Evolutionary conservation across 1,140 invertebrate genomes (phyloP), one percentile per base, ranked within the genome.

Genomic region (Tetragonula clypearis): DNA sequence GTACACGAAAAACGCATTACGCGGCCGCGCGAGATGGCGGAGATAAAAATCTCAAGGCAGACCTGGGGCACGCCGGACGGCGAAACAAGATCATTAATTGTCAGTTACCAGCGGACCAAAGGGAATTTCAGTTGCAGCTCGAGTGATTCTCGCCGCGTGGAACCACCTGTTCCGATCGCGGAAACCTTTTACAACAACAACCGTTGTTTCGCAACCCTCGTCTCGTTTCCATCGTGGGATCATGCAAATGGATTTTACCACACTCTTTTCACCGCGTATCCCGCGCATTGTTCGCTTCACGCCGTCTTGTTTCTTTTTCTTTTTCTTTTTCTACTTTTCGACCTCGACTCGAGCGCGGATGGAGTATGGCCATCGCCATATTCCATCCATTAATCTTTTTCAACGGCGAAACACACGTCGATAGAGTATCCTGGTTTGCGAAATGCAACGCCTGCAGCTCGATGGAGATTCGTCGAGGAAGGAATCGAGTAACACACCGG

Each of bases 1-100:
- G 49, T 69, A 88, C 84, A 85, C 68, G 79, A 88, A 80, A 88
- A 88, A 88, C 79, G 84, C 76, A 88, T 88, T 76, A 77, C 55
- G 58, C 68, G 73, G 23, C 30, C 49, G 73, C 60, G 66, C 76
- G 66, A 84, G 84, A 4, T 49, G 41, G 41, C 41, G 60, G 53
- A 49, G 79, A 88, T 88, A 84, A 88, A 87, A 77, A 56, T 87
- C 82, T 56, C 53, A 74, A 75, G 73, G 80, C 35, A 19, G n/a
- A n/a, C 35, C 12, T 35, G 41, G 23, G 41, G 23, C 56, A 49
- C 74, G 23, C n/a, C 8, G 23, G 53, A 68, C 66, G 17, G 17
- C 17, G 74, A 69, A 68, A 73, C 58, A 41, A 73, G 86, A 87
- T 85, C 82, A 77, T 88, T 88, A 87, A 84, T 69, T 55, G 72